Percentiles rank a stretch among this genome's conserved stretches.
Conservation (phyloP, 2,888 invertebrate genomes). For the Drosophila cyrtoloma region DNA sequence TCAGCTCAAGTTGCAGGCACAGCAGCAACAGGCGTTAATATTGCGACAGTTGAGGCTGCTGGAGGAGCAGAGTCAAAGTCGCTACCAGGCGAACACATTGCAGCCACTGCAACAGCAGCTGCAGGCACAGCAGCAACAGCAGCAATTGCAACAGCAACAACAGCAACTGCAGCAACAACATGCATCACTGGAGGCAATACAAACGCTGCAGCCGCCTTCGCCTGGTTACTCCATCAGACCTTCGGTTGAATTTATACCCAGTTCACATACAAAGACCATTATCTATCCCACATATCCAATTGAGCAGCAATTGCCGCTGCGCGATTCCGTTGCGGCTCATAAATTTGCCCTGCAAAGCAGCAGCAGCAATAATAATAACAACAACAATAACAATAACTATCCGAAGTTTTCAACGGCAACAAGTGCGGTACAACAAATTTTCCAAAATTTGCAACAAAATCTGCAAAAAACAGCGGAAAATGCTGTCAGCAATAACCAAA, state of each 20-base stretch:
- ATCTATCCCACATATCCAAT: conserved; percentile 82
- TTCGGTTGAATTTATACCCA: conserved; percentile 85
- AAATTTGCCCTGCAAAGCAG: conserved; percentile 72
- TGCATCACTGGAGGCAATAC: conserved; percentile 73
- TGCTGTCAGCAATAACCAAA: conserved; percentile 53
- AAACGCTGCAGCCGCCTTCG: conserved; percentile 73
- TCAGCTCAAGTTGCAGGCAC: conserved; percentile 88
- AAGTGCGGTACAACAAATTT: conserved; percentile 80
- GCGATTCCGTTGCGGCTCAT: conserved; percentile 86
- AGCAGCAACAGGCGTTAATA: conserved; percentile 90
- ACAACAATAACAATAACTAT: conserved; percentile 57
- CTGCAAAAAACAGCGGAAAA: conserved; percentile 73
- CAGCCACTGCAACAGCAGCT: conserved; percentile 48
- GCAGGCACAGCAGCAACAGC: conserved; percentile 16
- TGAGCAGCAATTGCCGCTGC: conserved; percentile 87
- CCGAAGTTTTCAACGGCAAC: conserved; percentile 61
- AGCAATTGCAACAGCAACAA: conserved; percentile 38
- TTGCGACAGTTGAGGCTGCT: conserved; percentile 88
- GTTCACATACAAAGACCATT: conserved; percentile 75
- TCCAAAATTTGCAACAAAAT: conserved; percentile 80
- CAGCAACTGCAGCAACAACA: conserved; percentile 75
- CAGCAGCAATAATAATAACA: conserved; percentile 38
- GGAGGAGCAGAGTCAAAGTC: conserved; percentile 86
- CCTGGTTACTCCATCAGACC: conserved; percentile 83
- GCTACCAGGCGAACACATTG: conserved; percentile 65